Conservation (phyloP, 53 echinoderm and acorn worm genomes). For the Glandiceps talaboti region DNA sequence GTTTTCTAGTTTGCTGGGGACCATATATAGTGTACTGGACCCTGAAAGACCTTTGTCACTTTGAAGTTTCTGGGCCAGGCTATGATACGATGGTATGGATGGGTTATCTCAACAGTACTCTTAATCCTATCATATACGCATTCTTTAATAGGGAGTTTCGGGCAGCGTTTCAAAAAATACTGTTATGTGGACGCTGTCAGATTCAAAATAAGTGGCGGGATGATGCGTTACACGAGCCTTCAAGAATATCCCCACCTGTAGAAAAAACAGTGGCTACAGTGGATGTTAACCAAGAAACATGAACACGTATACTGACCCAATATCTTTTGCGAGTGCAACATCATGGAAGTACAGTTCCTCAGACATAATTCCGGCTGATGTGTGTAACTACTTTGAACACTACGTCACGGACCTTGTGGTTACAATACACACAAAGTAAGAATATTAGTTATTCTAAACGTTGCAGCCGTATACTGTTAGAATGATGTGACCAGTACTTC, state of each 20-base stretch:
- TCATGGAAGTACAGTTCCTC: no score
- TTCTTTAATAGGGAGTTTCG: not conserved
- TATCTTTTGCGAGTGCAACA: no score
- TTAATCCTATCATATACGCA: not conserved
- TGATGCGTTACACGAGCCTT: not conserved
- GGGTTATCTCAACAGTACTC: not conserved
- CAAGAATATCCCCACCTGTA: not conserved
- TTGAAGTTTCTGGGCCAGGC: not conserved
- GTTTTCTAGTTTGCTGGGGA: not conserved
- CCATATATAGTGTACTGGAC: not conserved
- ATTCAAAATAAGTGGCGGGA: not conserved
- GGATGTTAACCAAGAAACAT: no score
- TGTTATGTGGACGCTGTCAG: not conserved
- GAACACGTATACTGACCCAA: no score
- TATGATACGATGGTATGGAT: not conserved
- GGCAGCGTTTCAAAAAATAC: not conserved
- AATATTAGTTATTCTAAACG: no score
- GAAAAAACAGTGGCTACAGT: not conserved
- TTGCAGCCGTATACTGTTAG: no score
- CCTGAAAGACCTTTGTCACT: not conserved
- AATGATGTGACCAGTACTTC: no score
- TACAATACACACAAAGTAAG: no score
- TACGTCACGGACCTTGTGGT: no score
- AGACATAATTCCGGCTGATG: no score
- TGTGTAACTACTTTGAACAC: no score